A percentile compares a stretch with the other conserved stretches of the same genome.
Evolutionary conservation across 2,888 invertebrate species (phyloP).

Genomic region (Catocala sponsa): DNA sequence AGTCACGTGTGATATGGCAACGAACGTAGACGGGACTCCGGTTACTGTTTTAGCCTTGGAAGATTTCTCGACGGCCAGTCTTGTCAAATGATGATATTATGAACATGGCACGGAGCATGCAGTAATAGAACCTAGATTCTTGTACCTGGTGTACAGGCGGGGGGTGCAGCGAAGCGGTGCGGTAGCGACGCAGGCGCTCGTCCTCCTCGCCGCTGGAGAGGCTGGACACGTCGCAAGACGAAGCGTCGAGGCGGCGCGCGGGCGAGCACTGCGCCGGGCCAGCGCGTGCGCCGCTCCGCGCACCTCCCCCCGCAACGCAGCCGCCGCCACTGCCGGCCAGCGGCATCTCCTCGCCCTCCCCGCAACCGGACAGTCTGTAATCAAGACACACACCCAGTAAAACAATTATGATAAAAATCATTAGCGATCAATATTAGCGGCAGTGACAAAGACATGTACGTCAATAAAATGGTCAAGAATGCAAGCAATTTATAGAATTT

Average conservation of each 20-base stretch:
- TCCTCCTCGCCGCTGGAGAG: conserved; percentile 86
- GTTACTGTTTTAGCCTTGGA: too few species aligned
- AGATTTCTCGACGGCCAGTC: too few species aligned
- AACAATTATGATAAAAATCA: too few species aligned
- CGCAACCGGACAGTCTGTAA: conserved; percentile 81
- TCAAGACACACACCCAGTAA: neutral
- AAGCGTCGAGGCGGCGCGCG: conserved; percentile 82
- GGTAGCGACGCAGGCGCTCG: conserved; percentile 83
- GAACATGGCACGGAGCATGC: too few species aligned
- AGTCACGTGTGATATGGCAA: too few species aligned
- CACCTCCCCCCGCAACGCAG: conserved; percentile 39
- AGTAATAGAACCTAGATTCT: too few species aligned
- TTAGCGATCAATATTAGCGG: too few species aligned
- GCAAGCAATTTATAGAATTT: too few species aligned
- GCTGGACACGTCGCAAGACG: conserved; percentile 83
- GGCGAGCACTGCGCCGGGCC: conserved; percentile 84
- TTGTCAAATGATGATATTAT: too few species aligned
- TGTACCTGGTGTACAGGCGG: conserved; percentile 52
- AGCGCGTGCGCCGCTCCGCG: conserved; percentile 55
- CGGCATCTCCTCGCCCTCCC: conserved; percentile 84
- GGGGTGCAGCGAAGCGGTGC: conserved; percentile 67
- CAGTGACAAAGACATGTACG: too few species aligned
- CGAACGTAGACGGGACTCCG: too few species aligned
- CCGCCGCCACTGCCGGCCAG: conserved; percentile 63
- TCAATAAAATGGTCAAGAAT: too few species aligned